phyloP scores from a whole-genome alignment of 2,797 vertebrate genomes.

The Manis javanica region DNA sequence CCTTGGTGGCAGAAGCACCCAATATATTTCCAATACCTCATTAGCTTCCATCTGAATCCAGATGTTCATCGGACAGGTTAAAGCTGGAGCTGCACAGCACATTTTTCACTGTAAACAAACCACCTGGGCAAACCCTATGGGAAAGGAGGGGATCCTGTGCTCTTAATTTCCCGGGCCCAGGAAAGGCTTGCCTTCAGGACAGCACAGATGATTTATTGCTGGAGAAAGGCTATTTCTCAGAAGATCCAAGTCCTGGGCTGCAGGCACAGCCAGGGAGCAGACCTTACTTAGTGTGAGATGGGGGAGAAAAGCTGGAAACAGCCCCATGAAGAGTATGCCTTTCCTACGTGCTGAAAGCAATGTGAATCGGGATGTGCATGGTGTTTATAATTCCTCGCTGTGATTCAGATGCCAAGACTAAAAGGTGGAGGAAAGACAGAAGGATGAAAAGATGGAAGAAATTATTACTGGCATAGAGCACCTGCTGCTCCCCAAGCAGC shows the following conservation, averaged over 20 bases:
- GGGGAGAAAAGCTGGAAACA: slow-evolving; percentile 54
- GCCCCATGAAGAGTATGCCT: slow-evolving; percentile 63
- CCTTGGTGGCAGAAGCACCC: slow-evolving; percentile 39
- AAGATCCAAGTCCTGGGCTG: slow-evolving; percentile 58
- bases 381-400: slow-evolving; percentile 46
- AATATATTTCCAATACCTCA: slow-evolving; percentile 48
- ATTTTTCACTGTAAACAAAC: background rate
- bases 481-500: background rate
- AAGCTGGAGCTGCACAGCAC: background rate
- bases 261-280: background rate
- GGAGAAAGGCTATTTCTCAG: slow-evolving; percentile 71
- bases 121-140: slow-evolving; percentile 4
- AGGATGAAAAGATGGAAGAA: background rate
- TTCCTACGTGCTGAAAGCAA: slow-evolving; percentile 72
- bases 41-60: slow-evolving; percentile 43
- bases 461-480: background rate
- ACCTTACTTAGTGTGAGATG: slow-evolving; percentile 60
- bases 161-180: background rate
- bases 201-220: slow-evolving; percentile 71
- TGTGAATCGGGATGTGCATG: slow-evolving; percentile 63
- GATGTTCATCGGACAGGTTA: background rate
- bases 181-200: background rate
- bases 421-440: background rate
- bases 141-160: background rate
- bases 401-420: slow-evolving; percentile 42